A percentile compares a stretch with the other conserved stretches of the same genome.
These are phyloP conservation scores for Euwallacea fornicatus DNA, from an alignment of 1,140 invertebrate species.

Conservation along the genomic window DNA sequence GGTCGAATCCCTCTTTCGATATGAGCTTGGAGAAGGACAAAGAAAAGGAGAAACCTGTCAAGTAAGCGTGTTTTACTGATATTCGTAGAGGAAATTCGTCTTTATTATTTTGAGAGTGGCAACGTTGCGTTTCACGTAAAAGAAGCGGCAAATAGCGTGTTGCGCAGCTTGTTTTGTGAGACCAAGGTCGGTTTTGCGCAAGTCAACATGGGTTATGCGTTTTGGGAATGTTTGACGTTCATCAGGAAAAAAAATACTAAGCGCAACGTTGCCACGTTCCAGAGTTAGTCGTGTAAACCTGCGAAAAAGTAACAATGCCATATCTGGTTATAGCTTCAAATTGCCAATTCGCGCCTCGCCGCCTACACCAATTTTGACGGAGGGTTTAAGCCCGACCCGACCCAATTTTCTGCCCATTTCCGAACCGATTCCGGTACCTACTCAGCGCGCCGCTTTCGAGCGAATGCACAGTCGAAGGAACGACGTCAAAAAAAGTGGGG, in stretches of 20 bases:
- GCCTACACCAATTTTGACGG: constrained; percentile 15
- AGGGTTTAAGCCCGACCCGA: constrained; percentile 62
- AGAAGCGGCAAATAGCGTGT: too few relatives aligned
- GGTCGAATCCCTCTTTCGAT: constrained; percentile 56
- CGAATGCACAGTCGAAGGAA: constrained; percentile 45
- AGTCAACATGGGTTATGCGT: too few relatives aligned
- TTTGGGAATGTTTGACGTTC: too few relatives aligned
- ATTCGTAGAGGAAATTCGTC: too few relatives aligned
- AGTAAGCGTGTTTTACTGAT: constrained; percentile 18
- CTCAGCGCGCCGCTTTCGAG: constrained; percentile 62
- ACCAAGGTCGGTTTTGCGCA: too few relatives aligned
- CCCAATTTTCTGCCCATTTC: constrained; percentile 71
- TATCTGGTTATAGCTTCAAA: constrained; percentile 23
- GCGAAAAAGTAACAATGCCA: too few relatives aligned
- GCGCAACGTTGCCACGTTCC: too few relatives aligned
- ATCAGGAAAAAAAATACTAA: too few relatives aligned
- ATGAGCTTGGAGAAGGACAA: constrained; percentile 51
- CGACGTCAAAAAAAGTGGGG: constrained; percentile 28
- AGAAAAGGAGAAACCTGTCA: constrained; percentile 37
- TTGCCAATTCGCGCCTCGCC: constrained; percentile 30
- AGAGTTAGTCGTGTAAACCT: too few relatives aligned
- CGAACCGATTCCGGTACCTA: constrained; percentile 79
- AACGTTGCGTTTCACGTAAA: too few relatives aligned
- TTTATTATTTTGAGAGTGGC: too few relatives aligned
- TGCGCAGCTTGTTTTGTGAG: too few relatives aligned